A percentile compares a stretch with the other conserved stretches of the same genome.
phyloP scores from a whole-genome alignment of 2,113 vertebrate genomes.

The Dromaius novaehollandiae region DNA sequence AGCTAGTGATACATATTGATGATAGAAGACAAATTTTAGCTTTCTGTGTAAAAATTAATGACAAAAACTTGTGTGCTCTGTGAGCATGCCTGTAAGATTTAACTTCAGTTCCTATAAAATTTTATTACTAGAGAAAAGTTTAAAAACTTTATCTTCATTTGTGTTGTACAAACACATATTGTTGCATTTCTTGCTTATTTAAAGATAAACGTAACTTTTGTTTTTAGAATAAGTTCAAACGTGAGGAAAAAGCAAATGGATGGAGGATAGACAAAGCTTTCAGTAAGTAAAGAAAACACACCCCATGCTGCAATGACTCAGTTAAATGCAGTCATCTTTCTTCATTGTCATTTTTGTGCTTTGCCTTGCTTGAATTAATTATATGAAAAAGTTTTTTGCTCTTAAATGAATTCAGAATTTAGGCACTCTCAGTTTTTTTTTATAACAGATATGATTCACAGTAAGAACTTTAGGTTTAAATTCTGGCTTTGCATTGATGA shows the following conservation, averaged over 20 bases:
- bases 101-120: not conserved
- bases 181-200: not conserved
- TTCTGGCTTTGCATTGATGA: not conserved
- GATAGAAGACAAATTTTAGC: not conserved
- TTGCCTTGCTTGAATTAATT: not conserved
- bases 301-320: not conserved
- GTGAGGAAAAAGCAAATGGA: constrained; percentile 89
- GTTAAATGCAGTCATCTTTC: not conserved
- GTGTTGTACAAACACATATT: not conserved
- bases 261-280: constrained; percentile 99
- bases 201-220: constrained; percentile 6
- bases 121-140: not conserved
- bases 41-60: not conserved
- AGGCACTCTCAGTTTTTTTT: not conserved
- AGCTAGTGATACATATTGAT: not conserved
- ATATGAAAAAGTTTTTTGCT: not conserved
- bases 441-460: not conserved
- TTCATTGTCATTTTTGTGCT: not conserved
- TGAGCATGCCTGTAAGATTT: not conserved
- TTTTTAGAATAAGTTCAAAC: constrained; percentile 97
- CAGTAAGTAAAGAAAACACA: constrained; percentile 80
- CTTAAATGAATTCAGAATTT: not conserved
- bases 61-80: not conserved
- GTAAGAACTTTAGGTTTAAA: not conserved
- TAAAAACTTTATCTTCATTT: not conserved